Base-by-base conservation (phyloP, 2,888 invertebrate genomes). In the Cryptophagus acutangulus region DNA sequence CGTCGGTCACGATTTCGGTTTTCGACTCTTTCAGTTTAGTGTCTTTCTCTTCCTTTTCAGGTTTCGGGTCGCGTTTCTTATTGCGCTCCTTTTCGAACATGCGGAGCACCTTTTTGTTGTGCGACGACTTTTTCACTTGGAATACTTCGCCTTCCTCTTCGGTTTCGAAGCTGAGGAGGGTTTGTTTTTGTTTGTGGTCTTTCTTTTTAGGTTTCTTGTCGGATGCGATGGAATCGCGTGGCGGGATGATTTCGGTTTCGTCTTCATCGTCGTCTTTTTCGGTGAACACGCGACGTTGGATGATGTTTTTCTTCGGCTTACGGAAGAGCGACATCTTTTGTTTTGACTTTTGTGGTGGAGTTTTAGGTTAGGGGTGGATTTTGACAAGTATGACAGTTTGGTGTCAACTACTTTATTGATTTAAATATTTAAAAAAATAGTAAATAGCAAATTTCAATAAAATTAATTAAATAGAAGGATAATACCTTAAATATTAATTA, bases 41-140 rank as follows among this genome's bases (percentile, higher is more conserved):
- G 9, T 55, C 58, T n/a, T n/a, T n/a, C 40, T 68, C 68, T 38
- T 69, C 69, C 35, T 60, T 65, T 38, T 58, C 57, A 26, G 43
- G 38, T 51, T 69, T 68, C 41, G 67, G 66, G 65, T 77, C 76
- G 66, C 76, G 77, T 63, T 75, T 76, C 55, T 74, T 76, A 53
- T 73, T 74, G 40, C 81, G 80, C 64, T 89, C 88, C 67, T 84
- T 85, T 62, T 89, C 87, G 60, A 87, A 72, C 65, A 87, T 82
- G 64, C 86, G 85, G 73, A 89, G 85, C 39, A 93, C 77, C 66
- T 86, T 82, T 69, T 92, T 88, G 70, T 93, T 93, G 62, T 93
- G 88, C 5, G 89, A 90, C 5, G 95, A 93, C 70, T 95, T 95
- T 69, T 91, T 93, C 36, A 96, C 89, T 77, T 93, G 87, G 70